Evolutionary conservation across 2,113 vertebrate genomes (phyloP), one percentile per base, ranked within the genome.

Genomic region (Anhinga anhinga): DNA sequence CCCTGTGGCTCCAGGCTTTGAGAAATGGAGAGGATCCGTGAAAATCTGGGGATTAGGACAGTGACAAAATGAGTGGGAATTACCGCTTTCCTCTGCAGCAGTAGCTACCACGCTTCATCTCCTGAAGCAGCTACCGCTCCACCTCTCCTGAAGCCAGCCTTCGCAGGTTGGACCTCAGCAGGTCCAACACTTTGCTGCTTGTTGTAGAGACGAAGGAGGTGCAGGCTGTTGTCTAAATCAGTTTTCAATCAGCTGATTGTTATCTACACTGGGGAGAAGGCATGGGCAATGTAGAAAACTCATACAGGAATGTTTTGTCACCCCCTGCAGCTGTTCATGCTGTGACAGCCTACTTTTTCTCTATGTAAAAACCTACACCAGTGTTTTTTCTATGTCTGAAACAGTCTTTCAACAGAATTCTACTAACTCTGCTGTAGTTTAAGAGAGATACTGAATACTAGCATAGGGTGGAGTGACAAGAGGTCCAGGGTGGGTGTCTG

Each of bases 11-110:
- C n/a, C 47, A 29, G 38, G 16, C 52, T 76, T 55, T 59, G 61
- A 67, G 38, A 38, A 45, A 25, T 8, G 9, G n/a, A 71, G 50
- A 40, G 27, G 21, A 29, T 78, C 27, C 13, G 29, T 38, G 59
- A 66, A 77, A 42, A 58, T 67, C 30, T 4, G 15, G 32, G 5
- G 5, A 16, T 84, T 70, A n/a, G 38, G 72, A 42, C 36, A 83
- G 18, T 0, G 4, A 47, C 32, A 55, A 65, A 61, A 32, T 7
- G 34, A 34, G 27, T 36, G 50, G 53, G 30, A 82, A 67, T 55
- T 82, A 6, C 65, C 70, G 55, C 40, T 80, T 86, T 67, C 77
- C 49, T 81, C 69, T 91, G 55, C 84, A 94, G 53, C 77, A 45
- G 45, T 17, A 62, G n/a, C 55, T 66, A 34, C 30, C 21, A 5